phyloP scores from a whole-genome alignment of 2,888 invertebrate species.

The Scaptomyza tumidula region DNA sequence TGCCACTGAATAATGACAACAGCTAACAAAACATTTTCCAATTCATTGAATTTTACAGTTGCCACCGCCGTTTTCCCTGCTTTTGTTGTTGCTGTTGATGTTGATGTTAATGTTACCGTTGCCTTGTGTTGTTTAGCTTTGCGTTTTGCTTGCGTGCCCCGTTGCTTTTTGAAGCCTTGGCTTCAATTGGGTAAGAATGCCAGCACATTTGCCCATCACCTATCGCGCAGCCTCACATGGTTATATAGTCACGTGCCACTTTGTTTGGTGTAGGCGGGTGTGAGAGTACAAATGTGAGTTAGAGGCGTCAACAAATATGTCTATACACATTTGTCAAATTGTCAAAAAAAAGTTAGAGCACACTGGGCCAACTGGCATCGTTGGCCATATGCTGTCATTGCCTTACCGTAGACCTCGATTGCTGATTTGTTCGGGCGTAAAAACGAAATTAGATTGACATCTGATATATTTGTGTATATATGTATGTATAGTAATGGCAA shows the following conservation, averaged over 20 bases:
- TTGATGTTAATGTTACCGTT: background rate
- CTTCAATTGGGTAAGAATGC: slow-evolving; percentile 54
- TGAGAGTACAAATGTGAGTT: slow-evolving; percentile 31
- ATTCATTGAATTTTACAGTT: slow-evolving; percentile 81
- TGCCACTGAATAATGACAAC: slow-evolving; percentile 70
- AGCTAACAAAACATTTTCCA: slow-evolving; percentile 80
- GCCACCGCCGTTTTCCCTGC: slow-evolving; percentile 52
- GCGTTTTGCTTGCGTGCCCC: slow-evolving; percentile 49
- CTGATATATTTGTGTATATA: slow-evolving; percentile 74
- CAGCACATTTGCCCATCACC: slow-evolving; percentile 12
- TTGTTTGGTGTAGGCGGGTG: slow-evolving; percentile 6
- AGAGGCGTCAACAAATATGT: slow-evolving; percentile 74
- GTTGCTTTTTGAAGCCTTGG: slow-evolving; percentile 62
- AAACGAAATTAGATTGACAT: slow-evolving; percentile 81
- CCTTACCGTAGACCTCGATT: slow-evolving; percentile 47
- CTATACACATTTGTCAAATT: slow-evolving; percentile 78
- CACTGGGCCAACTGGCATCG: slow-evolving; percentile 39
- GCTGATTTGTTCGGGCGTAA: slow-evolving; percentile 66
- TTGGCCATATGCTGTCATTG: slow-evolving; percentile 51
- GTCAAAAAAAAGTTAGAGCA: slow-evolving; percentile 37
- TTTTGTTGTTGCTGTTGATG: slow-evolving; percentile 4
- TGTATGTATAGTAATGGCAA: slow-evolving; percentile 32
- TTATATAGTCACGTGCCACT: slow-evolving; percentile 59
- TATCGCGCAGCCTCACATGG: slow-evolving; percentile 23
- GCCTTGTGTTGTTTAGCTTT: slow-evolving; percentile 59